Evolutionary conservation across 2,797 vertebrate genomes (phyloP).

Genomic region (Notoglanidium macrostoma): DNA sequence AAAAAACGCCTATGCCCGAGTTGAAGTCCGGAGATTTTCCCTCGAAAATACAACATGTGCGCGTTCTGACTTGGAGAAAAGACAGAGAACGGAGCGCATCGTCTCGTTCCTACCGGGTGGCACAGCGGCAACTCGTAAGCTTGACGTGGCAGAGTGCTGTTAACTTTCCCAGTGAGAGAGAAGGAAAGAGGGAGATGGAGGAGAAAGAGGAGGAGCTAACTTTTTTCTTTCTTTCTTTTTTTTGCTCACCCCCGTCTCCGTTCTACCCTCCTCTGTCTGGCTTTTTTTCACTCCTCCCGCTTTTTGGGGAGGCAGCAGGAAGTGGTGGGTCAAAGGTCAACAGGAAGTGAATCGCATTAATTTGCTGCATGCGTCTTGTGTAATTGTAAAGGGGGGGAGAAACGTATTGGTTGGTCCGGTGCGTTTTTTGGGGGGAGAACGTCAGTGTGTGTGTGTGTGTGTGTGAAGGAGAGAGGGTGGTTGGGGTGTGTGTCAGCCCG

Average conservation of each 20-base stretch:
- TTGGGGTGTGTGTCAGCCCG: constrained; percentile 44
- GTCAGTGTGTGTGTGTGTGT: constrained; percentile 45
- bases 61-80: constrained; percentile 1
- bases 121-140: constrained; percentile 71
- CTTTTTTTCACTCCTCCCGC: constrained; percentile 47
- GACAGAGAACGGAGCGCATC: constrained; percentile 17
- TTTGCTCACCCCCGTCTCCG: constrained; percentile 27
- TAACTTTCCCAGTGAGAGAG: constrained; percentile 75
- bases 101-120: constrained; percentile 34
- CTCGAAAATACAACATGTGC: neutral
- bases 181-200: constrained; percentile 44
- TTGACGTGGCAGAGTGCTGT: constrained; percentile 92
- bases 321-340: constrained; percentile 89
- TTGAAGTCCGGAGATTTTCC: constrained; percentile 13
- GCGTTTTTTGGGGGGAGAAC: neutral
- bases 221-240: constrained; percentile 47
- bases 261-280: constrained; percentile 48
- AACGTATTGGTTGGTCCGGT: neutral
- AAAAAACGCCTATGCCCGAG: neutral
- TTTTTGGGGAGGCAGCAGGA: constrained; percentile 74
- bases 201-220: constrained; percentile 76
- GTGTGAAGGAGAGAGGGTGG: constrained; percentile 49
- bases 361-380: constrained; percentile 64
- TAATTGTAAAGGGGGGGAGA: constrained; percentile 49
- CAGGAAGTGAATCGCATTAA: constrained; percentile 87